Base-by-base conservation (phyloP, 1,140 invertebrate species). In the Hylaeus volcanicus region DNA sequence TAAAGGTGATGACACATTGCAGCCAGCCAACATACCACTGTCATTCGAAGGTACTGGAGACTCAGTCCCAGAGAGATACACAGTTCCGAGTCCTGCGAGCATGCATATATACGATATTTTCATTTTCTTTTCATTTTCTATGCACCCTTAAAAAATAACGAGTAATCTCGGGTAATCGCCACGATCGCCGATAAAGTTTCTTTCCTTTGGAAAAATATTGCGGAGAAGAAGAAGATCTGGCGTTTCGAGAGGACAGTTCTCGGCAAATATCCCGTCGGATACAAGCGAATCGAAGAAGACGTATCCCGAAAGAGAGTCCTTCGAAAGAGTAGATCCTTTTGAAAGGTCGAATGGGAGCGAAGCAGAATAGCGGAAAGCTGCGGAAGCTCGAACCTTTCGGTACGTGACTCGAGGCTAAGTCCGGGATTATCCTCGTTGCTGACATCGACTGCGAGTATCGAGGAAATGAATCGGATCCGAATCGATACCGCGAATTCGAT, bases 1-100 rank as follows among this genome's bases (percentile, higher is more conserved):
- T 94, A 93, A 83, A 95, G 92, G 83, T 95, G 95, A 89, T 95
- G 94, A n/a, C 94, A 94, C 93, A 95, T 95, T 12, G 94, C 93
- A 6, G 94, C 92, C 60, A 95, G 90, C 95, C 95, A 96, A 64
- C 94, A 94, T n/a, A 96, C 93, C 15, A 95, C 94, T 48, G 94
- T 94, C 14, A 96, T 90, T 11, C 95, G 93, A 4, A 95, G 89
- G 82, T 95, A 96, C 71, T 96, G 95, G 53, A 96, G 90, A 15
- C 95, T 94, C 79, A 95, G 93, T 5, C 94, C 94, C 15, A 96
- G 90, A 1, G 94, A 94, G 65, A 96, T 92, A 85, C 95, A 96
- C n/a, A 96, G 86, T 83, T 95, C 94, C 1, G 94, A 91, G 74
- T 95, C 95, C 95, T 96, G 92, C 39, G 85, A 70, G 55, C 69